phyloP scores from a whole-genome alignment of 2,797 vertebrate species.

The Petrocephalus sullivani region DNA sequence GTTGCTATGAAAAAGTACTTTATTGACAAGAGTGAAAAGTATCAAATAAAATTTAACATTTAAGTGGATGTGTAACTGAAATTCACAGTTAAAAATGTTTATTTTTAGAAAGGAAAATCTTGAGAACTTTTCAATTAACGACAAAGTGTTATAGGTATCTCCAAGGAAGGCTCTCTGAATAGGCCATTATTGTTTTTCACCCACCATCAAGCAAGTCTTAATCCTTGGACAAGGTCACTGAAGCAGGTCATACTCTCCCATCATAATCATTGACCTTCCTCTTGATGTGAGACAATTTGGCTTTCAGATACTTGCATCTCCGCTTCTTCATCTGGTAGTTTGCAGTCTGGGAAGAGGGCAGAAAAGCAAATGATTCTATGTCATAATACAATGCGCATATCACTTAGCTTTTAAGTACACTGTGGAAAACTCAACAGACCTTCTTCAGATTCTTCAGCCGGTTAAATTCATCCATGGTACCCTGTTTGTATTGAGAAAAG shows the following conservation, averaged over 20 bases:
- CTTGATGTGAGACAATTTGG: constrained; percentile 81
- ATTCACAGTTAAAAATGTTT: background rate
- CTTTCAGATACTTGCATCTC: constrained; percentile 69
- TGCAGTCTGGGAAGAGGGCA: constrained; percentile 56
- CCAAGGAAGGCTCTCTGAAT: background rate
- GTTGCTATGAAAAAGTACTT: background rate
- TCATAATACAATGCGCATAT: background rate
- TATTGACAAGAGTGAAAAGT: background rate
- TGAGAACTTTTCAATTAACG: background rate
- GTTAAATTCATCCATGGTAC: constrained; percentile 62
- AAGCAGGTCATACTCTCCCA: constrained; percentile 49
- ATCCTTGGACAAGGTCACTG: background rate
- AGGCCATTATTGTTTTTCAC: background rate
- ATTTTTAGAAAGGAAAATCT: constrained; percentile 7
- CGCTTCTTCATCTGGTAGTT: constrained; percentile 74
- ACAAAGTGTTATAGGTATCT: background rate
- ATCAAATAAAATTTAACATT: background rate
- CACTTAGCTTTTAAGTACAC: background rate
- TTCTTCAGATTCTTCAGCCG: constrained; percentile 65
- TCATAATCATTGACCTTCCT: constrained; percentile 79
- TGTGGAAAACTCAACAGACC: constrained; percentile 42
- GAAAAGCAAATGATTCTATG: background rate
- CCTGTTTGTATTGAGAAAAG: constrained; percentile 47
- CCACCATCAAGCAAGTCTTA: background rate
- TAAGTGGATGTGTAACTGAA: background rate